Percentiles rank a stretch among this genome's conserved stretches.
phyloP scores from a whole-genome alignment of 2,113 vertebrate species.

The Salvelinus namaycush region DNA sequence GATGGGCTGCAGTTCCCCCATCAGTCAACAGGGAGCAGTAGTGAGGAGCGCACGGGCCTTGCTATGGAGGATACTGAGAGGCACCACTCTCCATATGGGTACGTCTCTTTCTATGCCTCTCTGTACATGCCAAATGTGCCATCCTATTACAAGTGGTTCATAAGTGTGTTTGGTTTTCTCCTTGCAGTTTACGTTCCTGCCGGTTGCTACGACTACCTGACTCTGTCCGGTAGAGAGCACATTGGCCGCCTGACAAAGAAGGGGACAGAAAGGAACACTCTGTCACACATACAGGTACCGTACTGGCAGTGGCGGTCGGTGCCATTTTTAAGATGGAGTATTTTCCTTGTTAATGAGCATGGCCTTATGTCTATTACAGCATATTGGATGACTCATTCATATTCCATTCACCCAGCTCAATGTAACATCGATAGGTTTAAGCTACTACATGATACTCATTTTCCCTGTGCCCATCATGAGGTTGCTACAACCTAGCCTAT shows the following conservation, averaged over 20 bases:
- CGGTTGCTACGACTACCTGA: constrained; percentile 85
- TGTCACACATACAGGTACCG: constrained; percentile 81
- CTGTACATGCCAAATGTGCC: too few species aligned
- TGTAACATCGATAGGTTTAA: too few species aligned
- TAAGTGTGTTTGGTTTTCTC: background rate
- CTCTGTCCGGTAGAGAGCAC: constrained; percentile 77
- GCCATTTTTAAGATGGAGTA: too few species aligned
- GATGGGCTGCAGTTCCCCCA: constrained; percentile 53
- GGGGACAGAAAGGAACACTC: constrained; percentile 61
- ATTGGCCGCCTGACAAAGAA: constrained; percentile 74
- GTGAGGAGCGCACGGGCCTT: constrained; percentile 73
- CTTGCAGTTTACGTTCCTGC: constrained; percentile 71
- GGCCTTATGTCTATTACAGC: too few species aligned
- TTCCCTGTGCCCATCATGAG: too few species aligned
- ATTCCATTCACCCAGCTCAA: too few species aligned
- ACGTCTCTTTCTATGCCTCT: constrained; percentile 13
- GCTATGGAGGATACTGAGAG: constrained; percentile 84
- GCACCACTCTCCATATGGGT: constrained; percentile 82
- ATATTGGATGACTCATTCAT: too few species aligned
- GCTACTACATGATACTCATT: too few species aligned
- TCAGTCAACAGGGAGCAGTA: constrained; percentile 23
- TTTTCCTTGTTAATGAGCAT: too few species aligned
- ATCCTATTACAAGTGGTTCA: too few species aligned
- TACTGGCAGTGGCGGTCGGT: background rate
- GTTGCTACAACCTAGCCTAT: too few species aligned